A percentile compares a stretch with the other conserved stretches of the same genome.
phyloP scores from a whole-genome alignment of 2,797 vertebrate species.

The Muraenolepis orangiensis region DNA sequence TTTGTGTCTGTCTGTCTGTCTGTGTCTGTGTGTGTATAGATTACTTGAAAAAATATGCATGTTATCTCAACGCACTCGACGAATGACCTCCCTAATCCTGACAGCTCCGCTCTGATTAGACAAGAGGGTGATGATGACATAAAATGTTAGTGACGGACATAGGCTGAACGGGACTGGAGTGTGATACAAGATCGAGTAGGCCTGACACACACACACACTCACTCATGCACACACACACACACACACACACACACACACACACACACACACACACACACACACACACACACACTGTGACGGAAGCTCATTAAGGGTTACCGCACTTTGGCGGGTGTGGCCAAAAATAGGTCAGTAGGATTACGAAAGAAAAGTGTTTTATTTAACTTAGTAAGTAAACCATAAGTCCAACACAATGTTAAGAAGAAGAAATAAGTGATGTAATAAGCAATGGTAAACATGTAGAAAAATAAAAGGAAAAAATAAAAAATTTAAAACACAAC shows the following conservation, averaged over 20 bases:
- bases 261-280: neutral
- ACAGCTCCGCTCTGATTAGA: conserved; percentile 27
- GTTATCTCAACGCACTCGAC: conserved; percentile 31
- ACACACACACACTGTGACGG: neutral
- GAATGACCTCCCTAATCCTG: conserved; percentile 42
- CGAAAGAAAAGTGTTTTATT: too few relatives aligned
- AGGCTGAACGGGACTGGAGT: too few relatives aligned
- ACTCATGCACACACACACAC: neutral
- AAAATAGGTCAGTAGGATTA: too few relatives aligned
- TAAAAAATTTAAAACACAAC: too few relatives aligned
- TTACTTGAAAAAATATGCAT: conserved; percentile 36
- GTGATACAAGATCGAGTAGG: too few relatives aligned
- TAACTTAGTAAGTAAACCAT: too few relatives aligned
- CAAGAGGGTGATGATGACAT: conserved; percentile 26
- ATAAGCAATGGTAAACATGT: too few relatives aligned
- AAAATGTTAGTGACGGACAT: conserved; percentile 24
- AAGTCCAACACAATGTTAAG: too few relatives aligned
- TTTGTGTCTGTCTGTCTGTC: conserved; percentile 7
- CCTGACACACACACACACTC: neutral
- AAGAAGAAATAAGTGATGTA: too few relatives aligned
- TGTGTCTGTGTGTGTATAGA: conserved; percentile 28
- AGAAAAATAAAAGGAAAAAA: too few relatives aligned
- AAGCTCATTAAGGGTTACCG: too few relatives aligned
- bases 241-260: neutral
- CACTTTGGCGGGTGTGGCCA: too few relatives aligned